phyloP scores from a whole-genome alignment of 2,888 invertebrate species.

The Amiota communis region DNA sequence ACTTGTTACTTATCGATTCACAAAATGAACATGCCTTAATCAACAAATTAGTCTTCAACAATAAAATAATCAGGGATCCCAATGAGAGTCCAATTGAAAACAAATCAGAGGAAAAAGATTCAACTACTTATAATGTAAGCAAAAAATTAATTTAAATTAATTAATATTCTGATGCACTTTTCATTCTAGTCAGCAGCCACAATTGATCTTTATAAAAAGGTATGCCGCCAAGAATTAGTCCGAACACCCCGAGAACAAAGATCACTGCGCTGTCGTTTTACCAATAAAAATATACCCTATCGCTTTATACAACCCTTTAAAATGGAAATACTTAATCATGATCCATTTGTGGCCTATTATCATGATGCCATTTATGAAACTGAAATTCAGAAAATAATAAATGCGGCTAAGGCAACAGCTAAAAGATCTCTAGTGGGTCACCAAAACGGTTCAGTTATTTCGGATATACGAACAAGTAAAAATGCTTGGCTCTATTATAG shows the following conservation, averaged over 20 bases:
- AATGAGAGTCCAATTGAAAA: conserved; percentile 2
- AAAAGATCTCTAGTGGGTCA: conserved; percentile 48
- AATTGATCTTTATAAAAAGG: conserved; percentile 41
- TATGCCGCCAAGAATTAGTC: conserved; percentile 75
- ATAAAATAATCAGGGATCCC: conserved; percentile 31
- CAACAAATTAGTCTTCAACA: conserved; percentile 34
- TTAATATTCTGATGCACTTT: no score
- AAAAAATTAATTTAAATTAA: no score
- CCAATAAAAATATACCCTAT: conserved; percentile 53
- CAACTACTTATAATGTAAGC: neutral
- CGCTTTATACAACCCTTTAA: conserved; percentile 50
- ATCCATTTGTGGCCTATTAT: conserved; percentile 47
- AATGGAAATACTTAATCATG: conserved; percentile 48
- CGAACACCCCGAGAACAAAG: conserved; percentile 70
- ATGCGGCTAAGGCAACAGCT: conserved; percentile 33
- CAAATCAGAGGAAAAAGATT: neutral
- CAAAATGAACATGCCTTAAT: conserved; percentile 41
- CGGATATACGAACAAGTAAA: conserved; percentile 47
- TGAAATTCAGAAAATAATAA: conserved; percentile 40
- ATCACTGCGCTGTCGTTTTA: conserved; percentile 63
- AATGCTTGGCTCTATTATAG: conserved; percentile 44
- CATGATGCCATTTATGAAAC: conserved; percentile 44
- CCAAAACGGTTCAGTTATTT: neutral
- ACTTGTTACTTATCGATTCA: conserved; percentile 50
- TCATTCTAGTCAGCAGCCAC: neutral